Base-by-base conservation (phyloP, 2,888 invertebrate species). In the Ethmia dodecea region DNA sequence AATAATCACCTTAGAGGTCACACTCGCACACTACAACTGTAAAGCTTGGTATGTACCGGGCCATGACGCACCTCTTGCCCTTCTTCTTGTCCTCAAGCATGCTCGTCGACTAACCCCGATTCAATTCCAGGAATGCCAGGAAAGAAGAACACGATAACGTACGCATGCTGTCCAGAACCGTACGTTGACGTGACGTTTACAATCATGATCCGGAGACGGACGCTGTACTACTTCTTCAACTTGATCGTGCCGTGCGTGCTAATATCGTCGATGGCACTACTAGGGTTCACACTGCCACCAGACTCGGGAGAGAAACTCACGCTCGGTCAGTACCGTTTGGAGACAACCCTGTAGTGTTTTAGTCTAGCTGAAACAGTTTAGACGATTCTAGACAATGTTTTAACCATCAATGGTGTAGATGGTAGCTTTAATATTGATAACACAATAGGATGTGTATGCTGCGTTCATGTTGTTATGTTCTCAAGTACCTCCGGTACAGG, bases 211-310 rank as follows among this genome's bases (percentile, higher is more conserved):
- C 91, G 98, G 56, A 90, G 99, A 71, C 90, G 98, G 66, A 98
- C 98, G 31, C 89, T 99, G 63, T 99, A 98, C 90, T 99, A 99
- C 89, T 98, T 98, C 88, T 97, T 99, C 92, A 99, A 99, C 89
- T 92, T 99, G 83, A 98, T 99, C 83, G 97, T 99, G 68, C 99
- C 99, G 56, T 98, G 98, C 81, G 96, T 99, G 68, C 92, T 99
- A 67, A 99, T 99, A 77, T 97, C 98, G 47, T 97, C 98, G 55
- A 98, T 99, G 96, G 98, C 98, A 55, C 92, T 99, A 55, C 90
- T 99, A 64, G 97, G 98, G 54, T 99, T 99, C 89, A 97, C 98
- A 51, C 89, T 99, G 72, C 99, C 99, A 50, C 98, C 98, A 42
- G 99, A 99, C 76, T 96, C 97, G 31, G 97, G 97, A 60, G 97